Base-by-base conservation (phyloP, 2,113 vertebrate genomes). In the Agapornis roseicollis region DNA sequence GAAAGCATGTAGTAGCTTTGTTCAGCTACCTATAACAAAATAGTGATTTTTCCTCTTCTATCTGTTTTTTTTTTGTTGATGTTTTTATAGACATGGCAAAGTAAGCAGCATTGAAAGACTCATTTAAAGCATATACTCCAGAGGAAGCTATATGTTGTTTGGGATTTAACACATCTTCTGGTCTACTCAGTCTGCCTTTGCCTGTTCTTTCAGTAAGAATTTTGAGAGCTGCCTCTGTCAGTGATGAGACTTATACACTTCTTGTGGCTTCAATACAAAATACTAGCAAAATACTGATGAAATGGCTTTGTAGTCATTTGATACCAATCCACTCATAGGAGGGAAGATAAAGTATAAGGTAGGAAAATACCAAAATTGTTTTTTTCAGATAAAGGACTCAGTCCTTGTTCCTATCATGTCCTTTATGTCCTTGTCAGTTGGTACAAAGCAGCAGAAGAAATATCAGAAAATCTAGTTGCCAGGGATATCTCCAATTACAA, bases 131-230 rank as follows among this genome's bases (percentile, higher is more conserved):
- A 71, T 5, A 39, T 60, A 86, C 5, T 86, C 22, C 70, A n/a
- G 9, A 74, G 7, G 28, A 73, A 86, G 35, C 2, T 68, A 17
- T 33, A 16, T 50, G 31, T 24, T 42, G 9, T 52, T 77, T n/a
- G 23, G 22, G 13, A 70, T 77, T 65, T 72, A 42, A 53, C 10
- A 23, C 0, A 0, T 65, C 25, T 84, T 80, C 47, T n/a, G 39
- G 8, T 52, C 92, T 69, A 58, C 19, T 46, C 42, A 55, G 17
- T 71, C 55, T 84, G 52, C 6, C 29, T 71, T 53, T 10, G 4
- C 58, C 41, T 2, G 0, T 31, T 80, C 31, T 78, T 63, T 7
- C 35, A 73, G n/a, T 23, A 31, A 84, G 11, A 25, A 29, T 58
- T 66, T 70, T 60, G 47, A 71, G n/a, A 78, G 25, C 25, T 87